phyloP scores from a whole-genome alignment of 2,888 invertebrate genomes.

The Oeneis ivallda region DNA sequence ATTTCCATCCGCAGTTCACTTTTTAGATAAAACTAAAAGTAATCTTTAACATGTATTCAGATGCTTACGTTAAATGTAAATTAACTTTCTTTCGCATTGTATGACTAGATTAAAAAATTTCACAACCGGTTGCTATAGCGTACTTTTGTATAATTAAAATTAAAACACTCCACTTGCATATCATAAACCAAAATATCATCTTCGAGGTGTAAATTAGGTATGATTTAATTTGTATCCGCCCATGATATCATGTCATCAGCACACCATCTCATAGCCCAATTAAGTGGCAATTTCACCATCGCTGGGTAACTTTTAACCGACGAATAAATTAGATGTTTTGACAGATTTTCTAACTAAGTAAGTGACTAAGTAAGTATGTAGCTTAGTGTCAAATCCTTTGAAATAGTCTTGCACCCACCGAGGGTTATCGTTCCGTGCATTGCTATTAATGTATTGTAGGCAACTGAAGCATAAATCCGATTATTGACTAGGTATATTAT shows the following conservation, averaged over 20 bases:
- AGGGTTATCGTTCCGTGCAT: too few relatives aligned
- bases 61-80: conserved; percentile 37
- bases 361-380: too few relatives aligned
- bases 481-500: too few relatives aligned
- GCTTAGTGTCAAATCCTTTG: too few relatives aligned
- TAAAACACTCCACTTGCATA: conserved; percentile 17
- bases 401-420: too few relatives aligned
- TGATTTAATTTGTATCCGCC: conserved; percentile 8
- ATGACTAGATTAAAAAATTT: conserved; percentile 34
- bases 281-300: too few relatives aligned
- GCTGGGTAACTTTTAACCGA: too few relatives aligned
- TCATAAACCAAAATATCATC: not conserved
- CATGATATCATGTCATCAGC: not conserved
- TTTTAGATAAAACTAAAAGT: conserved; percentile 13
- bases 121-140: conserved; percentile 31
- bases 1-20: not conserved
- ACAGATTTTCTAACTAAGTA: too few relatives aligned
- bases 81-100: conserved; percentile 40
- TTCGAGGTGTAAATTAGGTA: conserved; percentile 18
- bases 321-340: too few relatives aligned
- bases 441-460: too few relatives aligned
- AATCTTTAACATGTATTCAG: conserved; percentile 31
- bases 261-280: too few relatives aligned
- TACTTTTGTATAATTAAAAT: conserved; percentile 35
- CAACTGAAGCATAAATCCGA: too few relatives aligned